Evolutionary conservation across 2,113 vertebrate genomes (phyloP).

Genomic region (Smithornis capensis): DNA sequence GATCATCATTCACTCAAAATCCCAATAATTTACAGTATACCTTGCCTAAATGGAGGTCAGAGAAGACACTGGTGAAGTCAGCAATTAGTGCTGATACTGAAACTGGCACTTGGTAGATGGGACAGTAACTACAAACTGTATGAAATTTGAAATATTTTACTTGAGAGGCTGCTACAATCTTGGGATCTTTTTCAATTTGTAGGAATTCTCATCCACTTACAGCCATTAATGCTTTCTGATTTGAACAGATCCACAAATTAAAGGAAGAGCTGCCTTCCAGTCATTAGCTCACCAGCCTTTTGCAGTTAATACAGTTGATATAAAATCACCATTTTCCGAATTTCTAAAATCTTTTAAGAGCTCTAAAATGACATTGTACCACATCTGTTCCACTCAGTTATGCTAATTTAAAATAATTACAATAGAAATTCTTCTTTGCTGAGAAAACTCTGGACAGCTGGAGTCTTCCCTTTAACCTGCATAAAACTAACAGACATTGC

Average conservation of each 20-base stretch:
- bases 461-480: not conserved
- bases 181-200: not conserved
- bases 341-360: not conserved
- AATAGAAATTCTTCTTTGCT: not conserved
- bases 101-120: not conserved
- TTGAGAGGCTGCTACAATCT: not conserved
- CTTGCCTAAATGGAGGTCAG: not conserved
- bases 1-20: slow-evolving; percentile 35
- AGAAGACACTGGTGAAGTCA: not conserved
- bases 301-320: not conserved
- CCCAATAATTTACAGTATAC: not conserved
- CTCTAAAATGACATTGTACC: not conserved
- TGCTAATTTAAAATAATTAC: not conserved
- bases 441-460: not conserved
- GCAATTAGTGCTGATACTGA: not conserved
- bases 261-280: not conserved
- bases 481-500: not conserved
- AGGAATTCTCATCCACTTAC: not conserved
- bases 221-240: not conserved
- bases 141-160: not conserved
- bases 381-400: not conserved
- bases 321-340: not conserved
- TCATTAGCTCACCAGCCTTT: not conserved
- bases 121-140: not conserved
- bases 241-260: not conserved